Evolutionary conservation across 1,140 invertebrate genomes (phyloP).

Genomic region (Pararge aegeria): DNA sequence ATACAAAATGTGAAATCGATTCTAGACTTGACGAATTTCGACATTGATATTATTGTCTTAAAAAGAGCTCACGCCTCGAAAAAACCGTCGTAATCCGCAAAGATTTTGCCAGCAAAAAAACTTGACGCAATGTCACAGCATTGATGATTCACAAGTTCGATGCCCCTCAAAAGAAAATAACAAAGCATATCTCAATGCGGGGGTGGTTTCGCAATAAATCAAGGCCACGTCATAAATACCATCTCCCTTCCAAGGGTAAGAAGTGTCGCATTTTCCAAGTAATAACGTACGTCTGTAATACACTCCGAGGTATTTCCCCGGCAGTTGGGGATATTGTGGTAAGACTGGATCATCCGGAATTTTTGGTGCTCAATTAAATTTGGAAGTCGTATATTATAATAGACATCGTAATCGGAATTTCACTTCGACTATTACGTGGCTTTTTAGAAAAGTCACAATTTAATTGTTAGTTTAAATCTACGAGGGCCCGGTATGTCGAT

Average conservation of each 20-base stretch:
- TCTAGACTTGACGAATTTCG: not conserved
- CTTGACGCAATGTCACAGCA: slow-evolving; percentile 9
- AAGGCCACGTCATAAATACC: slow-evolving; percentile 68
- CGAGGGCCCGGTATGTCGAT: too few relatives aligned
- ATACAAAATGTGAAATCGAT: not conserved
- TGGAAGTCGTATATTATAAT: slow-evolving; percentile 53
- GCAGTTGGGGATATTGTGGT: slow-evolving; percentile 31
- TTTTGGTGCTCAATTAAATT: slow-evolving; percentile 57
- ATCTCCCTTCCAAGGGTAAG: slow-evolving; percentile 58
- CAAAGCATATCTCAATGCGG: slow-evolving; percentile 54
- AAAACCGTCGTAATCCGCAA: slow-evolving; percentile 9
- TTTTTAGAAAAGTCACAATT: too few relatives aligned
- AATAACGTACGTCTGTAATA: slow-evolving; percentile 63
- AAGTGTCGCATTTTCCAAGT: slow-evolving; percentile 73
- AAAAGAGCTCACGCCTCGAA: not conserved
- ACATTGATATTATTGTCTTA: not conserved
- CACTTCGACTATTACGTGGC: too few relatives aligned
- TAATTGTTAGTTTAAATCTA: too few relatives aligned
- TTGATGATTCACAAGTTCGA: slow-evolving; percentile 44
- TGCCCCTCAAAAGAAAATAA: slow-evolving; percentile 62
- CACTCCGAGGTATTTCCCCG: slow-evolving; percentile 40
- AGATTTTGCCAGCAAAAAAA: slow-evolving; percentile 11
- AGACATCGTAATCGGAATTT: not conserved
- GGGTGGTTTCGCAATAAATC: slow-evolving; percentile 65
- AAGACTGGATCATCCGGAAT: slow-evolving; percentile 36